Evolutionary conservation across 2,113 vertebrate genomes (phyloP).

Genomic region (Delphinapterus leucas): DNA sequence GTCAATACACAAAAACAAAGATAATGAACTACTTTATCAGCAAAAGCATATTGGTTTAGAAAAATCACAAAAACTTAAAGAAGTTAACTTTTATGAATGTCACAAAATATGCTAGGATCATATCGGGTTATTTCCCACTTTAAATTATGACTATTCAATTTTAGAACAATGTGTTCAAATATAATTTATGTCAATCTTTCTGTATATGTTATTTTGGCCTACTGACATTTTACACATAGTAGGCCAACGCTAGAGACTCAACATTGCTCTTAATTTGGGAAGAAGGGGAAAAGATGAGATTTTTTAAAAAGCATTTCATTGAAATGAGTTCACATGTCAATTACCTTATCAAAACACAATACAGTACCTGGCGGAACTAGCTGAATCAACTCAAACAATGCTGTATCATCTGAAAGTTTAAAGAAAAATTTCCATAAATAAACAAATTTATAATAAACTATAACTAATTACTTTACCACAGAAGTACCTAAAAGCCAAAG

Average conservation of each 20-base stretch:
- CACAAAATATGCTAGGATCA: constrained; percentile 53
- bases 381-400: constrained; percentile 94
- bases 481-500: neutral
- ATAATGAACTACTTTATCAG: constrained; percentile 22
- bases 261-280: neutral
- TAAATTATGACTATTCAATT: constrained; percentile 62
- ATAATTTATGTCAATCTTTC: neutral
- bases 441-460: constrained; percentile 40
- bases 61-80: constrained; percentile 67
- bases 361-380: constrained; percentile 92
- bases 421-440: constrained; percentile 71
- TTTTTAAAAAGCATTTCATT: constrained; percentile 20
- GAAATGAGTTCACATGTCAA: neutral
- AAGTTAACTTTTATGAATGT: constrained; percentile 63
- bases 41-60: constrained; percentile 71
- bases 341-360: constrained; percentile 34
- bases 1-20: neutral
- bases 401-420: constrained; percentile 90
- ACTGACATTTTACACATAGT: constrained; percentile 5
- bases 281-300: neutral
- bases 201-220: constrained; percentile 46
- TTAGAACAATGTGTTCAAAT: neutral
- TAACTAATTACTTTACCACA: neutral
- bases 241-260: neutral
- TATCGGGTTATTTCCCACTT: constrained; percentile 64